Percentiles rank a stretch among this genome's conserved stretches.
phyloP scores from a whole-genome alignment of 2,888 invertebrate species.

The Masnerella sp. region DNA sequence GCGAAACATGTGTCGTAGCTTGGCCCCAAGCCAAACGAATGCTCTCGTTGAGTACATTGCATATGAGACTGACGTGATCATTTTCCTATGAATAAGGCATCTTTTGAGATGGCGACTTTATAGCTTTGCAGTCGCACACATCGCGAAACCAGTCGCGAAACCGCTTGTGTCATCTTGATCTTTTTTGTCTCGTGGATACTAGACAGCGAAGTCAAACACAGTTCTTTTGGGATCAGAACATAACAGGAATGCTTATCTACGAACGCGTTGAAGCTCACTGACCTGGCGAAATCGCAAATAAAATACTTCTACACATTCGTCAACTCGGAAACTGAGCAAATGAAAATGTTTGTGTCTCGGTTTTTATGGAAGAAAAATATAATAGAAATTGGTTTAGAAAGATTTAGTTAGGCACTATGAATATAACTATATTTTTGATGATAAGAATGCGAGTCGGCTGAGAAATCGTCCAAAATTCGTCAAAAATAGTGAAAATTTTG shows the following conservation, averaged over 20 bases:
- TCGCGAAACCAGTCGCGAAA: slow-evolving; percentile 37
- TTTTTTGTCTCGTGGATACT: slow-evolving; percentile 46
- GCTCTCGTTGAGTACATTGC: slow-evolving; percentile 43
- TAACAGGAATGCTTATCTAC: slow-evolving; percentile 34
- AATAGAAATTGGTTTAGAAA: too few relatives aligned
- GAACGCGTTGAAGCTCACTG: slow-evolving; percentile 23
- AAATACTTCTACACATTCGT: slow-evolving; percentile 10
- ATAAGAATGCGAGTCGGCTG: too few relatives aligned
- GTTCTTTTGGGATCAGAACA: slow-evolving; percentile 38
- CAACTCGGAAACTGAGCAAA: background rate
- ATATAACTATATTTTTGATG: too few relatives aligned
- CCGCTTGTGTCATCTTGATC: slow-evolving; percentile 37
- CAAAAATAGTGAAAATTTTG: too few relatives aligned
- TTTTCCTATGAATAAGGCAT: slow-evolving; percentile 60
- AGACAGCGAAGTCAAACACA: slow-evolving; percentile 49
- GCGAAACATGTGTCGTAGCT: slow-evolving; percentile 43
- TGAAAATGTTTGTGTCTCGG: slow-evolving; percentile 3
- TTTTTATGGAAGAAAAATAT: too few relatives aligned
- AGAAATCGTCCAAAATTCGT: too few relatives aligned
- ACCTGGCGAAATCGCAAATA: slow-evolving; percentile 25
- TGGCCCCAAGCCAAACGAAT: slow-evolving; percentile 51
- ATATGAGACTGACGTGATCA: slow-evolving; percentile 52
- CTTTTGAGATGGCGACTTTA: slow-evolving; percentile 54
- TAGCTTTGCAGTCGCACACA: slow-evolving; percentile 36
- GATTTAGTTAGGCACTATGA: too few relatives aligned